Evolutionary conservation across 1,140 invertebrate genomes (phyloP).

Genomic region (Bombus huntii): DNA sequence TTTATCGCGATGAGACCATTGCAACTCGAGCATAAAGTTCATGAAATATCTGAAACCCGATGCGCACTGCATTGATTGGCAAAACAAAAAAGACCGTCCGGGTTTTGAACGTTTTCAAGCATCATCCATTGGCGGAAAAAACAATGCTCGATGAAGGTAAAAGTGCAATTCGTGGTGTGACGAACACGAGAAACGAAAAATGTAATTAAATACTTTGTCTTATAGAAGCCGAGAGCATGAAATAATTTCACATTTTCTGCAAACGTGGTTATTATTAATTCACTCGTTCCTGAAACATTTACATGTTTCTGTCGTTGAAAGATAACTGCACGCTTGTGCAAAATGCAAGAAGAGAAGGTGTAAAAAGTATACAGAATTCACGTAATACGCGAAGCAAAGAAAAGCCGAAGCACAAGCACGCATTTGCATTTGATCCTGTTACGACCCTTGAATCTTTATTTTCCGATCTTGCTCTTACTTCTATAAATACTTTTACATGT

Average conservation of each 20-base stretch:
- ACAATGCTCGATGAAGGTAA: background rate
- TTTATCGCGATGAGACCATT: background rate
- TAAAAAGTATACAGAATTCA: no score
- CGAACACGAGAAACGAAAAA: background rate
- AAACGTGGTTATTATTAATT: no score
- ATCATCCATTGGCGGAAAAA: background rate
- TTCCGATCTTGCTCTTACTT: no score
- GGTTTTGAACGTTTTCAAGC: background rate
- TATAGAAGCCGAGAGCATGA: no score
- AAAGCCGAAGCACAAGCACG: no score
- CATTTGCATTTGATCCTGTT: background rate
- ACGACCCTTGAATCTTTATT: background rate
- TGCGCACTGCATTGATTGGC: background rate
- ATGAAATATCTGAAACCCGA: background rate
- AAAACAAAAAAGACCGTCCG: background rate
- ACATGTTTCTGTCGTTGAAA: no score
- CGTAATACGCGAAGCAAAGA: background rate
- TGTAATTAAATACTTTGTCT: background rate
- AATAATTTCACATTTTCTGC: no score
- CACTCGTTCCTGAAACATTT: no score
- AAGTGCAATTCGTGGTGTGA: background rate
- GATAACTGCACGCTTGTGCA: no score
- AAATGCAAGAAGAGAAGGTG: no score
- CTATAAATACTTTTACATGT: no score
- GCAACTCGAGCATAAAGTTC: background rate